Percentiles rank a stretch among this genome's conserved stretches.
phyloP scores from a whole-genome alignment of 2,888 invertebrate species.

The Lycocerus yunnanus region DNA sequence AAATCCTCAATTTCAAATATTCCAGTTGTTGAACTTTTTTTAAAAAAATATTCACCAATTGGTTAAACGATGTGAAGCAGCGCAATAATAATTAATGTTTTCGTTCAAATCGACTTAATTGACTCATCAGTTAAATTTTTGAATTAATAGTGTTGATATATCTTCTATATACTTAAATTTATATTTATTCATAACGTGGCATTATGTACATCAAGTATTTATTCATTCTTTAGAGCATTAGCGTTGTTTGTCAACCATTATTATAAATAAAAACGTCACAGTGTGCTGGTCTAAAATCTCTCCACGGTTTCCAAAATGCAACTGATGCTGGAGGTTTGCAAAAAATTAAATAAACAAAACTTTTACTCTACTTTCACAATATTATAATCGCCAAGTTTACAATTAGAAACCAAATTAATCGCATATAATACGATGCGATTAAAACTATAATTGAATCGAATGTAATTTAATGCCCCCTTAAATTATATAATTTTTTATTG shows the following conservation, averaged over 20 bases:
- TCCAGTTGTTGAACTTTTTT: background rate
- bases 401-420: background rate
- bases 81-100: background rate
- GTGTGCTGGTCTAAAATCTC: background rate
- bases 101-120: background rate
- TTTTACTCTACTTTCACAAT: background rate
- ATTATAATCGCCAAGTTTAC: background rate
- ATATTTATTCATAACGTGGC: background rate
- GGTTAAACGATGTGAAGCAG: background rate
- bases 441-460: background rate
- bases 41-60: background rate
- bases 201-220: background rate
- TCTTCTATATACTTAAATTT: background rate
- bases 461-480: background rate
- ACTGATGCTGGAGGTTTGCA: background rate
- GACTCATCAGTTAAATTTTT: conserved; percentile 5
- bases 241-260: background rate
- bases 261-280: background rate
- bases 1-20: background rate
- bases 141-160: conserved; percentile 6
- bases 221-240: background rate
- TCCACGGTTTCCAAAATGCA: background rate
- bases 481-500: background rate
- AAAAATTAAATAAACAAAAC: background rate
- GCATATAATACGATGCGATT: background rate